These are phyloP conservation scores for Prunella fulvescens DNA, from an alignment of 2,113 vertebrate genomes.

Conservation along the genomic window DNA sequence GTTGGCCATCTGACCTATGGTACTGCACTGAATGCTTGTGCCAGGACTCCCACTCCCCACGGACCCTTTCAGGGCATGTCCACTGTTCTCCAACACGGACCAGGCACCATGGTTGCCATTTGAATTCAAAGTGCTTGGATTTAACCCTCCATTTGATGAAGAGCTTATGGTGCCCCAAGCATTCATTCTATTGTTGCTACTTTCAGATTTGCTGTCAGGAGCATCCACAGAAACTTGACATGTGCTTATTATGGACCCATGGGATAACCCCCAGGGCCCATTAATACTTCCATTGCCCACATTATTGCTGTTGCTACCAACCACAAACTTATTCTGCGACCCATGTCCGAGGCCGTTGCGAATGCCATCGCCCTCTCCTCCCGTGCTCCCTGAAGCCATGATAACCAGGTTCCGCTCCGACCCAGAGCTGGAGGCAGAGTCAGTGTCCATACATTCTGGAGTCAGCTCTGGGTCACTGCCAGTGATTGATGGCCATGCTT, in stretches of 20 bases:
- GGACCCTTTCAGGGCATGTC: conserved; percentile 87
- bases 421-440: conserved; percentile 88
- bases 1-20: conserved; percentile 79
- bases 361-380: conserved; percentile 81
- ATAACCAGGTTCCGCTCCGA: conserved; percentile 87
- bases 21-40: conserved; percentile 82
- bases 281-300: conserved; percentile 83
- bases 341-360: conserved; percentile 82
- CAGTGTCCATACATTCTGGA: conserved; percentile 94
- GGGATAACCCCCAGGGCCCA: conserved; percentile 80
- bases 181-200: conserved; percentile 80
- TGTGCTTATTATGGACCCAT: conserved; percentile 84
- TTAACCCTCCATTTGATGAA: conserved; percentile 89
- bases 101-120: conserved; percentile 97
- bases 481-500: conserved; percentile 85
- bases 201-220: conserved; percentile 80
- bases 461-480: conserved; percentile 87
- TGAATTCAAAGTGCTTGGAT: conserved; percentile 94
- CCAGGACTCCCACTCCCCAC: conserved; percentile 78
- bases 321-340: conserved; percentile 81
- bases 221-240: conserved; percentile 82
- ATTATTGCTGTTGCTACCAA: conserved; percentile 90
- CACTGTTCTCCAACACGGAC: conserved; percentile 85
- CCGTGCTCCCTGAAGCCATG: conserved; percentile 80
- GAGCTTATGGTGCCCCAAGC: conserved; percentile 85